A percentile compares a stretch with the other conserved stretches of the same genome.
Evolutionary conservation across 53 echinoderm and acorn worm species (phyloP).

Genomic region (Actinopyga echinites): DNA sequence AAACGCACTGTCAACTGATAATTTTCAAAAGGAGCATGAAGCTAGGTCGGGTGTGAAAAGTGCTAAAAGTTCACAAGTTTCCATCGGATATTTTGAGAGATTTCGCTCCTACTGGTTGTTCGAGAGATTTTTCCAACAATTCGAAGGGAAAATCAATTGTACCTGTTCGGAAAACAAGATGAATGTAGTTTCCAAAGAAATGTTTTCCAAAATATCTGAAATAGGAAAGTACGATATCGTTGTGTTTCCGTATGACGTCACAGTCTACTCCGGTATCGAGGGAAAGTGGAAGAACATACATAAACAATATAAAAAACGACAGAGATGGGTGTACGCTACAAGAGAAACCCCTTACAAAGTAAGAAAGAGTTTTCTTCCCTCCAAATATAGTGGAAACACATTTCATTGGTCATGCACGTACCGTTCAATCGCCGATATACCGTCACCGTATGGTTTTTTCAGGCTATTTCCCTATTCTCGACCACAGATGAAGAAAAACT

Average conservation of each 20-base stretch:
- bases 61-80: neutral
- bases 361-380: neutral
- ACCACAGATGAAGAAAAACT: neutral
- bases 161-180: neutral
- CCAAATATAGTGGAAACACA: neutral
- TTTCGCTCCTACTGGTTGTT: conserved; percentile 14
- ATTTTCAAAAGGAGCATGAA: no score
- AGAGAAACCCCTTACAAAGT: conserved; percentile 12
- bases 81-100: conserved; percentile 18
- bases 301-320: neutral
- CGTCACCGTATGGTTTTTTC: neutral
- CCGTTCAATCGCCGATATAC: conserved; percentile 14
- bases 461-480: neutral
- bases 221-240: conserved; percentile 18
- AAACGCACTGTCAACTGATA: no score
- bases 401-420: conserved; percentile 42
- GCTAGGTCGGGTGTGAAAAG: no score
- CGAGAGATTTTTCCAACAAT: neutral
- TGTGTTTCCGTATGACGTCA: conserved; percentile 22
- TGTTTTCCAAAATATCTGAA: conserved; percentile 14
- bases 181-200: neutral
- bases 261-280: neutral
- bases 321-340: conserved; percentile 40
- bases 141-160: neutral
- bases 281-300: conserved; percentile 5